Evolutionary conservation across 2,888 invertebrate genomes (phyloP), one percentile per base, ranked within the genome.

Genomic region (Heliconius ismenius): DNA sequence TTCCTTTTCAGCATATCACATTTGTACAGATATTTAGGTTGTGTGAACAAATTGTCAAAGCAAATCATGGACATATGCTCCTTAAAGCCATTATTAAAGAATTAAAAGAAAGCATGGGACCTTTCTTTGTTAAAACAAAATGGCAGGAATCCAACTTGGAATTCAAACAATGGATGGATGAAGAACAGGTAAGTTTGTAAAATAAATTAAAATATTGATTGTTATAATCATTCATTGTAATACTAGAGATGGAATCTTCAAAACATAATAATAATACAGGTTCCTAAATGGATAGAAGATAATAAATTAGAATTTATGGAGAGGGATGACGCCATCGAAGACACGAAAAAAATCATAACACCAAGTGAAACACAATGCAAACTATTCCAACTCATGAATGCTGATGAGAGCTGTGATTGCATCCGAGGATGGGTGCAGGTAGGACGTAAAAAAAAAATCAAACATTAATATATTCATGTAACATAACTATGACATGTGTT

Each of bases 381-480:
- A 85, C 83, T 94, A 81, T 84, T 93, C 39, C 89, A 92, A 81
- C 85, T 94, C 13, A 91, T 94, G 92, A 90, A 91, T 82, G 81
- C 88, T 21, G 92, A 92, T 72, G 91, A 93, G 78, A 88, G 83
- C 79, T 90, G 88, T 76, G 94, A 94, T 21, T 92, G 91, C 79
- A 89, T 94, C 82, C 91, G 90, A 54, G 91, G 90, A 73, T 94
- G 94, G 94, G 90, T 95, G 18, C 88, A 92, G 89, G 93, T 93
- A 83, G 18, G 65, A 24, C n/a, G 18, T 18, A 49, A 49, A 18
- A 2, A 49, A 18, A 49, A 43, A 2, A 18, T 15, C 4, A 43
- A 18, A 2, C 18, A 18, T 15, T 43, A 15, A 15, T 15, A 15
- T 43, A 15, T 6, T 15, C 6, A 49, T 49, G 18, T 49, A 49